Conservation (phyloP, 2,888 invertebrate species). For the Hetaerina titia region DNA sequence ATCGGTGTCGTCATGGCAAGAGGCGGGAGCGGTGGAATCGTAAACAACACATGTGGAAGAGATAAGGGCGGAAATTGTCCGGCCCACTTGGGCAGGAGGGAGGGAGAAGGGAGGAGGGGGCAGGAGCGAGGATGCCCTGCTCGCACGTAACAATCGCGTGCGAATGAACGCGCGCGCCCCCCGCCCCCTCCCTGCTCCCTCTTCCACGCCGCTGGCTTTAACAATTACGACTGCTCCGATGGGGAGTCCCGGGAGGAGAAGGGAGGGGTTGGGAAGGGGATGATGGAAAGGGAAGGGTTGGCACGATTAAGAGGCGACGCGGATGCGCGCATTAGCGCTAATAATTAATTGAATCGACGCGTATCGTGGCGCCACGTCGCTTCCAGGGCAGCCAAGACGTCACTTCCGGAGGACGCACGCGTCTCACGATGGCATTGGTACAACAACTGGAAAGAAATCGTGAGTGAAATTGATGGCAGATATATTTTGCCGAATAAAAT, state of each 20-base stretch:
- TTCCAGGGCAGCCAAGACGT: neutral
- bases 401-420: neutral
- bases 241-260: neutral
- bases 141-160: neutral
- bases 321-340: neutral
- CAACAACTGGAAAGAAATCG: too few species aligned
- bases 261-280: neutral
- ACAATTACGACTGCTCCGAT: neutral
- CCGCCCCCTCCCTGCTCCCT: neutral
- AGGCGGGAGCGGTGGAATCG: neutral
- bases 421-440: too few species aligned
- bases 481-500: too few species aligned
- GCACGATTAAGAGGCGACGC: neutral
- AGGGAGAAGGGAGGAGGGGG: too few species aligned
- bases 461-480: too few species aligned
- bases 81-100: neutral
- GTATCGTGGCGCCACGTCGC: neutral
- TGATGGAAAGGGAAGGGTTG: neutral
- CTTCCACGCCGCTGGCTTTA: neutral
- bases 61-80: conserved; percentile 19
- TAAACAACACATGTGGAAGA: conserved; percentile 56
- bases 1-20: neutral
- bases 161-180: neutral
- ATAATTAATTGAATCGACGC: neutral
- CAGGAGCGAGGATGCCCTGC: neutral